Conservation (phyloP, 2,888 invertebrate species). For the Anodontia alba region DNA sequence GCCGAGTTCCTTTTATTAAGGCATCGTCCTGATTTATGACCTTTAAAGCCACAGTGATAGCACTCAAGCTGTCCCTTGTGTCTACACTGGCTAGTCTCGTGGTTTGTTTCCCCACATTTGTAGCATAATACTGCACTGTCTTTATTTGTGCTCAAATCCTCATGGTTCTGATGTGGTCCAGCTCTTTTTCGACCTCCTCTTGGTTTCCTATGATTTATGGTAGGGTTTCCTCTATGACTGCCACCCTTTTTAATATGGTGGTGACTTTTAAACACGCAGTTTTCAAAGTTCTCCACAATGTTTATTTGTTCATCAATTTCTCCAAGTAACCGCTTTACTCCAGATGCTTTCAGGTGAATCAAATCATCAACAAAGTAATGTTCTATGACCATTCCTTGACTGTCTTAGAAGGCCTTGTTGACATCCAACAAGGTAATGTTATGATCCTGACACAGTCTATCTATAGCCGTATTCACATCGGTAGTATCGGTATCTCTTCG, state of each 20-base stretch:
- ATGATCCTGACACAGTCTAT: background rate
- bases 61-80: background rate
- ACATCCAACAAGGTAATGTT: background rate
- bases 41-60: background rate
- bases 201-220: background rate
- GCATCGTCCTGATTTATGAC: slow-evolving; percentile 6
- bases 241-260: background rate
- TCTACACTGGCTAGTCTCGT: too few species aligned
- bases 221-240: background rate
- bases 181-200: background rate
- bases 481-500: slow-evolving; percentile 3
- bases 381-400: background rate
- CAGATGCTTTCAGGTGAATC: slow-evolving; percentile 10
- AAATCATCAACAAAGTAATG: background rate
- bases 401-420: background rate
- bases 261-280: background rate
- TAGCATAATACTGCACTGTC: background rate
- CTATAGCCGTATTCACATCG: background rate
- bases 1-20: slow-evolving; percentile 11
- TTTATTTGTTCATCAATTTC: background rate
- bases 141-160: background rate
- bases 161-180: background rate
- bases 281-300: background rate
- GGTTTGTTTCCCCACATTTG: slow-evolving; percentile 3
- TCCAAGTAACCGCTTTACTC: slow-evolving; percentile 4